A percentile compares a stretch with the other conserved stretches of the same genome.
Conservation (phyloP, 2,113 vertebrate species). For the Brachionichthys hirsutus region DNA sequence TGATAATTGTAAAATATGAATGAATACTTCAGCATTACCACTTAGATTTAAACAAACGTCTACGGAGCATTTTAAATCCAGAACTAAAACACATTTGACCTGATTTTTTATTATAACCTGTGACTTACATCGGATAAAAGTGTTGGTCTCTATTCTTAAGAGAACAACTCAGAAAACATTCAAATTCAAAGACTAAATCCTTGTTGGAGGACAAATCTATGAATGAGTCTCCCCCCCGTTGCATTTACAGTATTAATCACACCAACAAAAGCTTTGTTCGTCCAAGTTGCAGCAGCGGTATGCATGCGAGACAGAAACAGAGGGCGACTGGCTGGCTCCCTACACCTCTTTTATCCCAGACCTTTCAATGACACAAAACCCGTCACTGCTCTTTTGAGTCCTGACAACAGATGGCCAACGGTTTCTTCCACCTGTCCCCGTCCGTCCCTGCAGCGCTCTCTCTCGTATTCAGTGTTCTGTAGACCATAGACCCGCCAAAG, state of each 20-base stretch:
- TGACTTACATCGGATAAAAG: too few relatives aligned
- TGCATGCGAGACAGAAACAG: conserved; percentile 2
- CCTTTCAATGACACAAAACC: conserved; percentile 37
- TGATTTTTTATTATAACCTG: too few relatives aligned
- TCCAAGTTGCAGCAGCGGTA: conserved; percentile 1
- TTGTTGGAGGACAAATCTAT: not conserved
- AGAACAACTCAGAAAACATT: not conserved
- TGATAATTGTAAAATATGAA: too few relatives aligned
- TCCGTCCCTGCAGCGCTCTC: conserved; percentile 18
- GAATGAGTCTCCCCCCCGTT: not conserved
- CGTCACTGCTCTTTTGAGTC: conserved; percentile 63
- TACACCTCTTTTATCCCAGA: conserved; percentile 6
- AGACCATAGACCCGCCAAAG: conserved; percentile 7
- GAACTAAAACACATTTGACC: too few relatives aligned
- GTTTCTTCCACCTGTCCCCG: conserved; percentile 69
- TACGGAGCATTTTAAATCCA: too few relatives aligned
- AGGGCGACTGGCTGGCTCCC: not conserved
- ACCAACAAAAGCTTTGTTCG: not conserved
- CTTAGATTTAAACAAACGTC: too few relatives aligned
- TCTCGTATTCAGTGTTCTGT: conserved; percentile 24
- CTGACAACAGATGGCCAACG: conserved; percentile 72
- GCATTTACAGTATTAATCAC: conserved; percentile 1
- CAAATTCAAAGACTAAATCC: not conserved
- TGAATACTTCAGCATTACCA: too few relatives aligned
- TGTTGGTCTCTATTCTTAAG: too few relatives aligned